A percentile compares a stretch with the other conserved stretches of the same genome.
phyloP scores from a whole-genome alignment of 2,113 vertebrate genomes.

The Thalassarche chlororhynchos region DNA sequence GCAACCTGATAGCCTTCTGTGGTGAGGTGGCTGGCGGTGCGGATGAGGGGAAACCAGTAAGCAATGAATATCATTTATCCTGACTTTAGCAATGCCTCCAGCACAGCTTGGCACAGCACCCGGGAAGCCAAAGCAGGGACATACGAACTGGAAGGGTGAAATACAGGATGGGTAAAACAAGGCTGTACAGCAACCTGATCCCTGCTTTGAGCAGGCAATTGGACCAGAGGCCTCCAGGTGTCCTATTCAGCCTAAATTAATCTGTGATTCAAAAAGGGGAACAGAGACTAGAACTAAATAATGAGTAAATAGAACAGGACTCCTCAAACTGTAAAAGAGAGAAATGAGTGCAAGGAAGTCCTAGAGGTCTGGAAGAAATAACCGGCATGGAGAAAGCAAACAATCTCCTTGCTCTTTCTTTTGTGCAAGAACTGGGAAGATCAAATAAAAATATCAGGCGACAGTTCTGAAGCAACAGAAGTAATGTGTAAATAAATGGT shows the following conservation, averaged over 20 bases:
- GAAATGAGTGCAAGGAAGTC: background rate
- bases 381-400: background rate
- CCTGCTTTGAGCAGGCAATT: background rate
- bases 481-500: background rate
- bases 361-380: background rate
- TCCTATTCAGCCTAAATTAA: background rate
- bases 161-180: background rate
- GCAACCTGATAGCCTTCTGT: background rate
- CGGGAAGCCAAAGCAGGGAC: background rate
- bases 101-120: background rate
- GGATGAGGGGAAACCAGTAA: background rate
- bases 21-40: fast-evolving
- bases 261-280: background rate
- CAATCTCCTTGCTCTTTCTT: background rate
- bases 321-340: background rate
- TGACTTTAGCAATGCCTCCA: background rate
- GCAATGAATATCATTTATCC: no score
- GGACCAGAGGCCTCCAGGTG: background rate
- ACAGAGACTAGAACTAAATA: background rate
- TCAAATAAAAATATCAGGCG: background rate
- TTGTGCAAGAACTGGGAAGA: background rate
- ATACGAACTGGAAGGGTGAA: background rate
- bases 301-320: background rate
- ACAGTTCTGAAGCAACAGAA: background rate
- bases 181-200: background rate